phyloP scores from a whole-genome alignment of 2,888 invertebrate genomes.

The Oscheius onirici region DNA sequence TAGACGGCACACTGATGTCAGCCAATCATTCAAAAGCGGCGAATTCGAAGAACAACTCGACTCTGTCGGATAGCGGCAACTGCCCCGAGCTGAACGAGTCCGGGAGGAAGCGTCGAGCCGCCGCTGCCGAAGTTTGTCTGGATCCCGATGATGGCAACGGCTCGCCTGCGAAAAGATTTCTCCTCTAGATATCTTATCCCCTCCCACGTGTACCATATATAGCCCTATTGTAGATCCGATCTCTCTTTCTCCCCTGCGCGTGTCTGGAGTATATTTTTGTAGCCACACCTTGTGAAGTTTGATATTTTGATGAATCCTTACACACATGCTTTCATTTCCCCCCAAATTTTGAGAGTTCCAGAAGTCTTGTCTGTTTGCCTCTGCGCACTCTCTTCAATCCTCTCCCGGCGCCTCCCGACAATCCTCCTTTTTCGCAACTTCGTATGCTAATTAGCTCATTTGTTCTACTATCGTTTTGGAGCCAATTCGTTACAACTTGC shows the following conservation, averaged over 20 bases:
- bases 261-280: too few species aligned
- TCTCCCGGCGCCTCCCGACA: not conserved
- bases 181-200: too few species aligned
- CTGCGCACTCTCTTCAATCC: not conserved
- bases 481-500: not conserved
- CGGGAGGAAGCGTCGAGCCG: not conserved
- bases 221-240: too few species aligned
- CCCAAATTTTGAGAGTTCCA: too few species aligned
- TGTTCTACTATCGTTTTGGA: not conserved
- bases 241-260: too few species aligned
- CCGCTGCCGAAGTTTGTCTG: not conserved
- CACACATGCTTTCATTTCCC: too few species aligned
- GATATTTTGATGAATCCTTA: too few species aligned
- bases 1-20: conserved; percentile 21
- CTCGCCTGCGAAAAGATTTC: too few species aligned
- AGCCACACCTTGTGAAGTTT: too few species aligned
- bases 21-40: not conserved
- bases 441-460: not conserved
- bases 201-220: too few species aligned
- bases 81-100: not conserved
- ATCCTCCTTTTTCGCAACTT: not conserved
- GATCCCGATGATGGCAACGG: too few species aligned
- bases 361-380: conserved; percentile 1
- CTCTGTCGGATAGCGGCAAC: not conserved
- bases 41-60: not conserved